These are phyloP conservation scores for Diceros bicornis DNA, from an alignment of 2,797 vertebrate species.

Conservation along the genomic window DNA sequence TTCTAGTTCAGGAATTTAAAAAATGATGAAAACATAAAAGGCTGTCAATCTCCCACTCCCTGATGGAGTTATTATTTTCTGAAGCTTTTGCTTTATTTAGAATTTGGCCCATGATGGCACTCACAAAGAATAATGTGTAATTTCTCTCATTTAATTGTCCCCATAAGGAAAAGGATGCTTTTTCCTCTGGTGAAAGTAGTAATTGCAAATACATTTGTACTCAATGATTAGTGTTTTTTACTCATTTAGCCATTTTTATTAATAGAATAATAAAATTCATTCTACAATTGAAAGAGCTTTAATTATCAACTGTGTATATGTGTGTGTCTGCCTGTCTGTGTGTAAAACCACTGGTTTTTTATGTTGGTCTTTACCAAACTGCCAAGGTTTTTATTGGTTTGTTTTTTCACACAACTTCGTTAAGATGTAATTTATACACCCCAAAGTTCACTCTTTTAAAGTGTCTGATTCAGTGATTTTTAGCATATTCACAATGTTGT, in stretches of 20 bases:
- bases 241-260: not conserved
- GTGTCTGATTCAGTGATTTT: not conserved
- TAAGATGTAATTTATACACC: not conserved
- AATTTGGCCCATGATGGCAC: not conserved
- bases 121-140: not conserved
- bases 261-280: not conserved
- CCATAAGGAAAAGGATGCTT: not conserved
- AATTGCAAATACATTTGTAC: conserved; percentile 21
- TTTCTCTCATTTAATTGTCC: conserved; percentile 53
- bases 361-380: not conserved
- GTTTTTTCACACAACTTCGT: not conserved
- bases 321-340: not conserved
- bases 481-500: not conserved
- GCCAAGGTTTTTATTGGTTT: not conserved
- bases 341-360: not conserved
- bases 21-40: not conserved
- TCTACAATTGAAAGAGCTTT: not conserved
- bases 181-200: not conserved
- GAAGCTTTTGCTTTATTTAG: not conserved
- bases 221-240: not conserved
- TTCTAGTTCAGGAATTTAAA: not conserved
- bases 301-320: not conserved
- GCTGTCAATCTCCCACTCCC: not conserved
- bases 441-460: not conserved
- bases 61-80: not conserved